Evolutionary conservation across 53 echinoderm and acorn worm species (phyloP), one percentile per base, ranked within the genome.

Genomic region (Hippasteria phrygiana): DNA sequence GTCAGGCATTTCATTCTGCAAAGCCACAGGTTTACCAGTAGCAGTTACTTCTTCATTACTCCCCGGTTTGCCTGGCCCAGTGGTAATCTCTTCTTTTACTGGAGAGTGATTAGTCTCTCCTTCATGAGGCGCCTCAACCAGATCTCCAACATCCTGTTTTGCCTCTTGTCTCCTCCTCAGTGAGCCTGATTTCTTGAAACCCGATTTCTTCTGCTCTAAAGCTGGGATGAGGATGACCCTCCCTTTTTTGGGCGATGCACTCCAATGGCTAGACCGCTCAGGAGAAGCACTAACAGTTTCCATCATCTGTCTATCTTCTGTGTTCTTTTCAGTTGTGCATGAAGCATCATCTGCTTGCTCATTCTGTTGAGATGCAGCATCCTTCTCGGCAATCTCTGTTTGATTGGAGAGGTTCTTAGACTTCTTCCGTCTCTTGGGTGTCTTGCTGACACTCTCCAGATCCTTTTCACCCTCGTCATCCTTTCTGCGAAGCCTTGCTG

Each of bases 171-270:
- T 71, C 72, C 14, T 75, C 56, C 56, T 51, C 71, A 40, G 24
- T 6, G 89, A 89, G 37, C 89, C 53, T 11, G 89, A 72, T 89
- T 51, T 69, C 72, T 89, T 89, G 34, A 89, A 89, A 18, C 80
- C 89, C 0, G 66, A 47, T 5, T 46, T 64, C 31, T 72, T 79
- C 0, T 71, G 29, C 24, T 80, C 89, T 16, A 59, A 33, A 0
- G 89, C 55, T 31, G 80, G 80, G 8, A 89, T 89, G 29, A 89
- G 53, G 8, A 71, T 26, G 14, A 62, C 20, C 34, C 31, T 47
- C 34, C 88, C 36, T 54, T 31, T 87, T 72, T 53, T 36, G 3
- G 87, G 24, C 43, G 9, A 26, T 12, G 46, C 16, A 74, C 48
- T 74, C 28, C 34, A n/a, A 10, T 14, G 39, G 39, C 39, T 38